These are phyloP conservation scores for Lytechinus pictus DNA, from an alignment of 35 echinoderm and acorn worm genomes.

Conservation along the genomic window DNA sequence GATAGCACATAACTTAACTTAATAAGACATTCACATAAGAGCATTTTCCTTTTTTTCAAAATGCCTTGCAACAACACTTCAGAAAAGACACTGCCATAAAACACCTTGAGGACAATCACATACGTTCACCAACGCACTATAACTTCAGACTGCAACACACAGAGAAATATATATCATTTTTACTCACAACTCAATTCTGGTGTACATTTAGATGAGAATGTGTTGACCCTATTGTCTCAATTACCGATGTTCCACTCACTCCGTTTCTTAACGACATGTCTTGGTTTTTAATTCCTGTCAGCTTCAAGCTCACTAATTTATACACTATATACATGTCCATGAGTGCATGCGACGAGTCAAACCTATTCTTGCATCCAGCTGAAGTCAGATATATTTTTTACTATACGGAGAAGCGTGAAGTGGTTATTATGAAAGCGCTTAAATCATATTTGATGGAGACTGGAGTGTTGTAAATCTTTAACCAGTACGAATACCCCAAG, in stretches of 20 bases:
- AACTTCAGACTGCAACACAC: not conserved
- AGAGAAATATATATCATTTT: not conserved
- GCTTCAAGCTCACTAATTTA: not conserved
- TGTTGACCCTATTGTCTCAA: not conserved
- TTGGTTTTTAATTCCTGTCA: not conserved
- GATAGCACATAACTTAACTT: not conserved
- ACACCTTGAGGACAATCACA: not conserved
- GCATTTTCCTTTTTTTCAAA: not conserved
- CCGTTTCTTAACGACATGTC: not conserved
- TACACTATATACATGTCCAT: not conserved
- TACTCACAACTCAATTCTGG: not conserved
- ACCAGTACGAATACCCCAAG: too few species aligned
- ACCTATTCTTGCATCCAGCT: not conserved
- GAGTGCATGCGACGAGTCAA: not conserved
- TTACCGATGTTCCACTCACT: not conserved
- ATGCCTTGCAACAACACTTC: not conserved
- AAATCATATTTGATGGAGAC: too few species aligned
- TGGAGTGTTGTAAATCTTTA: too few species aligned
- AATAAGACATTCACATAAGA: not conserved
- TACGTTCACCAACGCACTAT: not conserved
- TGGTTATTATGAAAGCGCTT: too few species aligned
- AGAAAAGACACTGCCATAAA: not conserved
- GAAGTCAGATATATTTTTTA: not conserved
- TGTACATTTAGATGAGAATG: not conserved
- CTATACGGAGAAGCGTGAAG: not conserved